A percentile compares a stretch with the other conserved stretches of the same genome.
phyloP scores from a whole-genome alignment of 2,797 vertebrate genomes.

The Denticeps clupeoides region DNA sequence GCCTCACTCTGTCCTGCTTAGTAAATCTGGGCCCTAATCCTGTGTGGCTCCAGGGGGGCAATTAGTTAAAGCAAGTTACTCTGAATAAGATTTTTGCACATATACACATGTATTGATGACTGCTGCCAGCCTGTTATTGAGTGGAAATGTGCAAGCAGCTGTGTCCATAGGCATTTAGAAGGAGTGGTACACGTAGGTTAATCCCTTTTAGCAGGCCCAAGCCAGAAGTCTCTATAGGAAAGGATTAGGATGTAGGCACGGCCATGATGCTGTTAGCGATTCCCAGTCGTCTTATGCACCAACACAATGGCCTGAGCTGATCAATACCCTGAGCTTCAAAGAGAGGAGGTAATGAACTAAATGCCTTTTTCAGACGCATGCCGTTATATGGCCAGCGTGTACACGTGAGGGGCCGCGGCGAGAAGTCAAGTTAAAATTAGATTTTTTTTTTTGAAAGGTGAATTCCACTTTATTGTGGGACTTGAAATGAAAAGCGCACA shows the following conservation, averaged over 20 bases:
- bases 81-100: too few relatives aligned
- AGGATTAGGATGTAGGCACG: slow-evolving; percentile 12
- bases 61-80: too few relatives aligned
- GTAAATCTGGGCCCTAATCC: too few relatives aligned
- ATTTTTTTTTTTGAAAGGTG: too few relatives aligned
- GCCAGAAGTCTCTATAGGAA: slow-evolving; percentile 13
- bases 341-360: slow-evolving; percentile 15
- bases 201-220: slow-evolving; percentile 21
- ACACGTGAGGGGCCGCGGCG: too few relatives aligned
- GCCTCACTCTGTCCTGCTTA: too few relatives aligned
- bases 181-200: slow-evolving; percentile 22
- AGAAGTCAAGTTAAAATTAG: too few relatives aligned
- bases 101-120: too few relatives aligned
- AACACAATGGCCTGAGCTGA: slow-evolving; percentile 14
- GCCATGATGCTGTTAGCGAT: slow-evolving; percentile 7
- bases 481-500: slow-evolving; percentile 8
- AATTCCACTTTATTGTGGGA: slow-evolving; percentile 7
- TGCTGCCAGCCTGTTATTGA: too few relatives aligned
- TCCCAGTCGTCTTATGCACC: slow-evolving; percentile 19
- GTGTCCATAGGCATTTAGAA: slow-evolving; percentile 10
- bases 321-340: slow-evolving; percentile 17
- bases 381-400: too few relatives aligned
- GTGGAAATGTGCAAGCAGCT: background rate
- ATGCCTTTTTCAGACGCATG: too few relatives aligned
- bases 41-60: too few relatives aligned